Evolutionary conservation across 53 echinoderm and acorn worm species (phyloP).

Genomic region (Stichopus horrens): DNA sequence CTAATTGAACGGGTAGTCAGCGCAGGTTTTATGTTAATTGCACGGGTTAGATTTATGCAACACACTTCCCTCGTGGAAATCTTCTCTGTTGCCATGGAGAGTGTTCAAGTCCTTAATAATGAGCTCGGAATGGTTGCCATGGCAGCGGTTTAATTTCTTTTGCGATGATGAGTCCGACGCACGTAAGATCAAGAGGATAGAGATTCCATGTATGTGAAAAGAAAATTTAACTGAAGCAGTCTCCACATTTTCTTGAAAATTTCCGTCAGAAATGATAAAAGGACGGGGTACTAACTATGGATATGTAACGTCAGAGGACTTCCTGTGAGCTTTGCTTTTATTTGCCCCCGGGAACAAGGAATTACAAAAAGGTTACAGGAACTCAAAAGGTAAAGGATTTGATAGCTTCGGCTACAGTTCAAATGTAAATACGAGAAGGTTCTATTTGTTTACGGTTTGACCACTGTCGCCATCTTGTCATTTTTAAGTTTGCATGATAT

Average conservation of each 20-base stretch:
- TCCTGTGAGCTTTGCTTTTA: neutral
- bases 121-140: neutral
- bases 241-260: too few relatives aligned
- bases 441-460: neutral
- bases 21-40: neutral
- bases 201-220: neutral
- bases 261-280: too few relatives aligned
- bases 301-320: neutral
- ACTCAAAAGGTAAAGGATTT: neutral
- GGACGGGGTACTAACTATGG: neutral
- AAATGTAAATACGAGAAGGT: neutral
- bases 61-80: neutral
- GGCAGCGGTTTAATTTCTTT: conserved; percentile 2
- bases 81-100: neutral
- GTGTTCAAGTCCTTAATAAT: neutral
- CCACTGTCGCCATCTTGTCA: neutral
- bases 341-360: too few relatives aligned
- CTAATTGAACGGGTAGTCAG: too few relatives aligned
- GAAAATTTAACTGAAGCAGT: too few relatives aligned
- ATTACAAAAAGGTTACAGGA: neutral
- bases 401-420: too few relatives aligned
- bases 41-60: neutral
- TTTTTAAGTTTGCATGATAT: neutral
- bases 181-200: neutral
- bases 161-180: neutral